Evolutionary conservation across 2,797 vertebrate genomes (phyloP), one percentile per base, ranked within the genome.

Genomic region (Cichlasoma orientale): DNA sequence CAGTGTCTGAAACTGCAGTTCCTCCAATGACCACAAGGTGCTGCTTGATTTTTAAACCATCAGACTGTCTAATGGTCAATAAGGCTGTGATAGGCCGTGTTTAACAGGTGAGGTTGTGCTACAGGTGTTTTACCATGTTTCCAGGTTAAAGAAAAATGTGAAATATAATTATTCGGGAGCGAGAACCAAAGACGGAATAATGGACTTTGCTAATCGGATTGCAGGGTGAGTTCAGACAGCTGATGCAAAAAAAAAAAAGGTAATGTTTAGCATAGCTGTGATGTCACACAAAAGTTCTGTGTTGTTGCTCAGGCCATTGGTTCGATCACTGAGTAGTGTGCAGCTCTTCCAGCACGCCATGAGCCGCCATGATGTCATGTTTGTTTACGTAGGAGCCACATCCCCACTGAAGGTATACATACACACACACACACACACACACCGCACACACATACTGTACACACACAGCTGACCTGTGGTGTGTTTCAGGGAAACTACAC

Each of bases 301-400:
- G 7, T 41, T 55, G 2, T 76, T 53, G 1, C 87, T 81, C 88
- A 98, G 98, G 80, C 97, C 98, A 7, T 83, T 95, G 61, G 96
- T 99, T 80, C 96, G 97, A 55, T 87, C 95, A 12, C 95, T 99
- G 85, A 95, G 94, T 77, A 98, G 96, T 83, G 92, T 91, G 54
- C 95, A 97, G 86, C 95, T 99, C 89, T 98, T 99, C 75, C 97
- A 97, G n/a, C 96, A 98, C n/a, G 94, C 96, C 27, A 95, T 95
- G 75, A 97, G 90, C 66, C 95, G 94, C 29, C 96, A 98, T 76
- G 92, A 89, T 44, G 95, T 98, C 36, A 93, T 99, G 91, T 97
- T 98, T 82, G 94, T 99, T 47, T 99, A 98, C 59, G 81, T 99
- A 50, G 98, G 98, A 79, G 96, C 97, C 74, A 96, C 97, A 74